Conservation (phyloP, 1,140 invertebrate genomes). For the Aethina tumida region DNA sequence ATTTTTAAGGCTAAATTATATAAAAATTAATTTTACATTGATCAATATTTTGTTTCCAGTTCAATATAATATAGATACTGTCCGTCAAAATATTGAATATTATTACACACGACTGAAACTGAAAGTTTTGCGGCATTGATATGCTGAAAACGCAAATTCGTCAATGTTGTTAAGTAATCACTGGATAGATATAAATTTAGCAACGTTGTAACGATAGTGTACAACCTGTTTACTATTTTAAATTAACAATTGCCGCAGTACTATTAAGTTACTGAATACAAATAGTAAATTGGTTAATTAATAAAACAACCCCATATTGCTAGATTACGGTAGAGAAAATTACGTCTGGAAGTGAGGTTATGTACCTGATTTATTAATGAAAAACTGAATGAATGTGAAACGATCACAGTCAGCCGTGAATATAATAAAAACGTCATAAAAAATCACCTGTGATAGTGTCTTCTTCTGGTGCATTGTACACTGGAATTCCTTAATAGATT, state of each 20-base stretch:
- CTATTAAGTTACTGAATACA: too few species aligned
- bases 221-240: conserved; percentile 26
- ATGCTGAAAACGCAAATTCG: too few species aligned
- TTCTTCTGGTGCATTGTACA: conserved; percentile 49
- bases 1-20: too few species aligned
- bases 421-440: conserved; percentile 28
- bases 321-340: neutral
- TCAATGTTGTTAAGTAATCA: too few species aligned
- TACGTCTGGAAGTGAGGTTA: neutral
- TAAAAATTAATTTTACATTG: too few species aligned
- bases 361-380: neutral
- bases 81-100: too few species aligned
- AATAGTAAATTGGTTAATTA: too few species aligned
- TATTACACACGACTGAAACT: too few species aligned
- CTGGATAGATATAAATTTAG: too few species aligned
- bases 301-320: neutral
- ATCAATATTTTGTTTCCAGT: too few species aligned
- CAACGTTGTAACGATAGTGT: conserved; percentile 18
- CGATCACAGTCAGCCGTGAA: conserved; percentile 3
- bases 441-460: conserved; percentile 52
- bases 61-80: too few species aligned
- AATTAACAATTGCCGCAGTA: conserved; percentile 25
- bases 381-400: conserved; percentile 11
- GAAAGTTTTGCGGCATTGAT: too few species aligned
- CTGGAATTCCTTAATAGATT: conserved; percentile 49